These are phyloP conservation scores for Bostrychus sinensis DNA, from an alignment of 2,113 vertebrate genomes.

Conservation along the genomic window DNA sequence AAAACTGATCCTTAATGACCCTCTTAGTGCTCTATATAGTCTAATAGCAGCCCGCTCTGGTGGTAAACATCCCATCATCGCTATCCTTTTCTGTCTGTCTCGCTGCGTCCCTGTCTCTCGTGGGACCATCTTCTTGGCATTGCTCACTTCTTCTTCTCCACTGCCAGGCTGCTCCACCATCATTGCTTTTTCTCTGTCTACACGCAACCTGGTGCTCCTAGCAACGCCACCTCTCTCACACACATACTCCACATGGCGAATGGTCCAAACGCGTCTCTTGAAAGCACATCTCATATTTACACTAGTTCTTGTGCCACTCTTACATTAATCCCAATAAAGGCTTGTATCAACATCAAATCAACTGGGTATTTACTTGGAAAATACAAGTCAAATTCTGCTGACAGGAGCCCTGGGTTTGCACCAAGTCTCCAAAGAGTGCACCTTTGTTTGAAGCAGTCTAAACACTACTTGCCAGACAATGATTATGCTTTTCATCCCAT, in stretches of 20 bases:
- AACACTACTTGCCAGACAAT: constrained; percentile 9
- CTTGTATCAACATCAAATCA: constrained; percentile 21
- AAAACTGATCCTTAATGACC: constrained; percentile 40
- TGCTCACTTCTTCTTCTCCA: constrained; percentile 80
- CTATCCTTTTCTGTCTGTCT: constrained; percentile 65
- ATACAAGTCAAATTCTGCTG: constrained; percentile 47
- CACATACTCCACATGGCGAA: constrained; percentile 62
- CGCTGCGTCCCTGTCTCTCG: constrained; percentile 65
- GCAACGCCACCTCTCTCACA: constrained; percentile 77
- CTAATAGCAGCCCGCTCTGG: constrained; percentile 9
- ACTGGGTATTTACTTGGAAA: constrained; percentile 47
- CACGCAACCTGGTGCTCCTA: constrained; percentile 81
- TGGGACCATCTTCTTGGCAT: constrained; percentile 80
- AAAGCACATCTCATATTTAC: constrained; percentile 45
- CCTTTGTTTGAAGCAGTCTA: background rate
- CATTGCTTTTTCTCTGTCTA: constrained; percentile 69
- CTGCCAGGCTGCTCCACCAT: constrained; percentile 71
- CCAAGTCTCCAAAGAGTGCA: constrained; percentile 9
- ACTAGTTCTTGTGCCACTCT: constrained; percentile 31
- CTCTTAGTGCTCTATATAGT: constrained; percentile 37
- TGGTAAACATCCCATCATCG: constrained; percentile 51
- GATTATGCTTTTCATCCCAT: constrained; percentile 10
- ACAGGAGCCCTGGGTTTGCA: constrained; percentile 17
- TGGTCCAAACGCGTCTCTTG: constrained; percentile 33
- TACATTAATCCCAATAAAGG: constrained; percentile 45